phyloP scores from a whole-genome alignment of 2,113 vertebrate genomes.

The human (Homo sapiens) region GRCh38 chr15:72718501-72719000 shows the following conservation, averaged over 20 bases:
- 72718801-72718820: background rate
- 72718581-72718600: background rate
- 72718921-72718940: background rate
- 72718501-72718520: background rate
- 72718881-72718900: background rate
- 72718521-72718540: background rate
- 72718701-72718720: background rate
- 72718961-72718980: background rate
- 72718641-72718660: background rate
- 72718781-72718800: background rate
- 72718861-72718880: background rate
- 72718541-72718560: background rate
- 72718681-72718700: background rate
- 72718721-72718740: background rate
- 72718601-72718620: background rate
- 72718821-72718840: conserved; percentile 17
- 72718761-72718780: background rate
- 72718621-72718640: background rate
- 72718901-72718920: background rate
- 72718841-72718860: background rate
- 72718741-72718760: background rate
- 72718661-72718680: background rate
- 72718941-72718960: background rate
- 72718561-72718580: background rate
- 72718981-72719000: background rate